A percentile compares a stretch with the other conserved stretches of the same genome.
Conservation (phyloP, 1,140 invertebrate genomes). For the Eubasilissa regina region DNA sequence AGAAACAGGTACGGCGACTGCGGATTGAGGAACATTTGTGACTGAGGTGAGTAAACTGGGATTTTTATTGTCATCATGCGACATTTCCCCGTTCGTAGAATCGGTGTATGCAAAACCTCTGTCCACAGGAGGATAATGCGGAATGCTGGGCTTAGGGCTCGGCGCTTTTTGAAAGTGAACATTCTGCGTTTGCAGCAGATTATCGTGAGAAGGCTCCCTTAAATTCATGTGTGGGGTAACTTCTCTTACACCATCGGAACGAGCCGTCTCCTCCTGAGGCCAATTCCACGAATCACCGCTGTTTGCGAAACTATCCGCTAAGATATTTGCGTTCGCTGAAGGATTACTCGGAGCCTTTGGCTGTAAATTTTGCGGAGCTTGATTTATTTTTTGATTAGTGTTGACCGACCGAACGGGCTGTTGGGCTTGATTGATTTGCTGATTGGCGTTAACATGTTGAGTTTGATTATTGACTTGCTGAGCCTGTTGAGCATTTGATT, state of each 20-base stretch:
- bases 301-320: constrained; percentile 69
- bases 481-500: constrained; percentile 63
- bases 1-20: not conserved
- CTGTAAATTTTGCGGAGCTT: not conserved
- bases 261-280: constrained; percentile 64
- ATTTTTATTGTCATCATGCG: constrained; percentile 44
- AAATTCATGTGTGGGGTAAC: constrained; percentile 23
- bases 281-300: constrained; percentile 69
- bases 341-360: constrained; percentile 52
- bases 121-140: not conserved
- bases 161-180: constrained; percentile 31
- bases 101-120: constrained; percentile 3
- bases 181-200: not conserved
- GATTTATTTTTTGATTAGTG: not conserved
- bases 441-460: constrained; percentile 20
- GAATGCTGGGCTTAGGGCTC: constrained; percentile 14
- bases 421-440: constrained; percentile 1
- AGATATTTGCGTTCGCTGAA: constrained; percentile 68
- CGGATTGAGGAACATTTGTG: not conserved
- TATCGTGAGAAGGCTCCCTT: constrained; percentile 42
- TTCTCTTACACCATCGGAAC: constrained; percentile 45
- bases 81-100: not conserved
- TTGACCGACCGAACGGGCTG: not conserved
- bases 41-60: not conserved
- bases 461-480: constrained; percentile 55